phyloP scores from a whole-genome alignment of 2,888 invertebrate species.

The Brachylomia viminalis region DNA sequence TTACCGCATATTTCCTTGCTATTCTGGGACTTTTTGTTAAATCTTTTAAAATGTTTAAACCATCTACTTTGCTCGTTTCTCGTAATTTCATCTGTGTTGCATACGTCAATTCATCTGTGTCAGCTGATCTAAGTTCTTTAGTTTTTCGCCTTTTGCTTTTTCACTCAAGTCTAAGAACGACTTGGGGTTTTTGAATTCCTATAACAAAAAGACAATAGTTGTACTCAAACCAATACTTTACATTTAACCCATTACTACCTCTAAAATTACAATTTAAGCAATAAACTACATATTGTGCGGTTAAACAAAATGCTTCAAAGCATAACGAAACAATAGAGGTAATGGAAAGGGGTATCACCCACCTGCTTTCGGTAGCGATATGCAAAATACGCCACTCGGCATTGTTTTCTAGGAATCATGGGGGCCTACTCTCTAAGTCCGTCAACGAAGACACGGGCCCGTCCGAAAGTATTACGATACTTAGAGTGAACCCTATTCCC shows the following conservation, averaged over 20 bases:
- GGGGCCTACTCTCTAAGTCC: too few relatives aligned
- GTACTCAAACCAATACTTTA: not conserved
- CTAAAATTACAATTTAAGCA: not conserved
- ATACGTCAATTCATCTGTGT: not conserved
- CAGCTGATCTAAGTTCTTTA: not conserved
- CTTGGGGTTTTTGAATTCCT: not conserved
- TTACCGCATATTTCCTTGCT: conserved; percentile 5
- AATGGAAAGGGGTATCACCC: not conserved
- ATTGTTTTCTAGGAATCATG: conserved; percentile 18
- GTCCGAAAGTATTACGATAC: too few relatives aligned
- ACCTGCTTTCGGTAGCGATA: conserved; percentile 9
- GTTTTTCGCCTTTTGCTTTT: not conserved
- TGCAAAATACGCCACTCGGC: conserved; percentile 17
- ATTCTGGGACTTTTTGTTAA: conserved; percentile 14
- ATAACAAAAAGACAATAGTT: not conserved
- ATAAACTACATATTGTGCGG: conserved; percentile 2
- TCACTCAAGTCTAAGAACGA: too few relatives aligned
- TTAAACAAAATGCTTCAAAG: conserved; percentile 5
- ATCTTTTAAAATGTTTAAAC: not conserved
- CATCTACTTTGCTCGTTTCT: conserved; percentile 1
- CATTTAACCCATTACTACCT: not conserved
- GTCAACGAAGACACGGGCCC: too few relatives aligned
- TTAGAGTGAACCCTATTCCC: too few relatives aligned
- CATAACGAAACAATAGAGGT: not conserved
- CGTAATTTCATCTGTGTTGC: conserved; percentile 17